Base-by-base conservation (phyloP, 2,797 vertebrate genomes). In the Lateolabrax maculatus region DNA sequence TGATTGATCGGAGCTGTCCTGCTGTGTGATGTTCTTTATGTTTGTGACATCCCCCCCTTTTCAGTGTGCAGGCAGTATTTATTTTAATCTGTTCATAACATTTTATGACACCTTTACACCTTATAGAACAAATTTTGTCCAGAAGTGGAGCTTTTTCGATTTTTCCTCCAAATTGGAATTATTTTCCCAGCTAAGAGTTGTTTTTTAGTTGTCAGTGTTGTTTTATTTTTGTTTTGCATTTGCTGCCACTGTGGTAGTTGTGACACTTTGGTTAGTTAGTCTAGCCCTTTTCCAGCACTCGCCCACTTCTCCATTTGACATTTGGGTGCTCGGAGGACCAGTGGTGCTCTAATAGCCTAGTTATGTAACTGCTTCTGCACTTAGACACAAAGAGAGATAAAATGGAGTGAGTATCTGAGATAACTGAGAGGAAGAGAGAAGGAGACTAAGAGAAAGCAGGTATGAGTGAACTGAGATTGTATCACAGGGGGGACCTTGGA, bases 301-400 rank as follows among this genome's bases (percentile, higher is more conserved):
- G 57, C 68, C 81, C 71, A 73, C 83, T 85, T 89, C 72, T 68
- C 65, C 37, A 37, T 84, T 90, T 90, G 87, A 88, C 89, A 92
- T 93, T 90, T 77, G 65, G 78, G 75, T 56, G 68, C 75, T 86
- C 21, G 9, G 71, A 90, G 89, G 86, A 86, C 84, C 87, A 77
- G 81, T 60, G 68, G 67, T 58, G 73, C 90, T 93, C 75, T 87
- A 85, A 86, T 89, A 82, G 88, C 72, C 76, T 57, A 34, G 87
- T 92, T 94, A 89, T 75, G 58, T 88, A 92, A 92, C 74, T 34
- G 72, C 70, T 65, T 74, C 79, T 79, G 82, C 80, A 75, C 82
- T 92, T 78, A 72, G 74, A 87, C 74, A 90, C 74, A 76, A 85
- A 64, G 56, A 39, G 74, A 83, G 71, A 77, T 83, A 71, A 85